These are phyloP conservation scores for Sitobion miscanthi DNA, from an alignment of 1,140 invertebrate species.

Conservation along the genomic window DNA sequence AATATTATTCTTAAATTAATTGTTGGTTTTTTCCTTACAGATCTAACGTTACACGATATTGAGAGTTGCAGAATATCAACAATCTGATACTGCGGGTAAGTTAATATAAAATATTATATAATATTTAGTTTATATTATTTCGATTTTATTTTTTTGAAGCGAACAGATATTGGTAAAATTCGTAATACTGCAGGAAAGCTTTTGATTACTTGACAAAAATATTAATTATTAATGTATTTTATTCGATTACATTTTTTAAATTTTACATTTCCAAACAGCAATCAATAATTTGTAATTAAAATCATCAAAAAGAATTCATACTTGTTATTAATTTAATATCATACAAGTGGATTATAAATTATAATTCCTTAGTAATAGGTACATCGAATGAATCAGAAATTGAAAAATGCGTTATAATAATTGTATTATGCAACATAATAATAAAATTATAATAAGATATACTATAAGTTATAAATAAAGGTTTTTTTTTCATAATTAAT, in stretches of 20 bases:
- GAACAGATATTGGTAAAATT: not conserved
- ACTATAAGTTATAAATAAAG: too few species aligned
- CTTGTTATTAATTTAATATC: not conserved
- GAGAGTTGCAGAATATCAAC: not conserved
- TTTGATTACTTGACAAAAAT: not conserved
- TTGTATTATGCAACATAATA: too few species aligned
- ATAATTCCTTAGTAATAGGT: too few species aligned
- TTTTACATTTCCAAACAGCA: not conserved
- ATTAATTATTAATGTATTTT: not conserved
- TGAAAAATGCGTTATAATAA: too few species aligned
- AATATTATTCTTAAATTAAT: not conserved
- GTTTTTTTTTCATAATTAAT: too few species aligned
- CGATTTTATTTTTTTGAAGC: not conserved
- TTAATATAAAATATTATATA: not conserved
- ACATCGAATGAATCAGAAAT: too few species aligned
- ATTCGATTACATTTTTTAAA: too few species aligned
- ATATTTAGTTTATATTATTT: too few species aligned
- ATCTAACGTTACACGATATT: not conserved
- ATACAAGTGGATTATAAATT: too few species aligned
- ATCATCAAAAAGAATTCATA: not conserved
- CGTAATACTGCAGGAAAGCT: not conserved
- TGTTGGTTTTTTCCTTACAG: not conserved
- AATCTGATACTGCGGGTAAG: not conserved
- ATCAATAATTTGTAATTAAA: not conserved
- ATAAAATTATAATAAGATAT: too few species aligned